Conservation (phyloP, 2,797 vertebrate species). For the Setipinna tenuifilis region DNA sequence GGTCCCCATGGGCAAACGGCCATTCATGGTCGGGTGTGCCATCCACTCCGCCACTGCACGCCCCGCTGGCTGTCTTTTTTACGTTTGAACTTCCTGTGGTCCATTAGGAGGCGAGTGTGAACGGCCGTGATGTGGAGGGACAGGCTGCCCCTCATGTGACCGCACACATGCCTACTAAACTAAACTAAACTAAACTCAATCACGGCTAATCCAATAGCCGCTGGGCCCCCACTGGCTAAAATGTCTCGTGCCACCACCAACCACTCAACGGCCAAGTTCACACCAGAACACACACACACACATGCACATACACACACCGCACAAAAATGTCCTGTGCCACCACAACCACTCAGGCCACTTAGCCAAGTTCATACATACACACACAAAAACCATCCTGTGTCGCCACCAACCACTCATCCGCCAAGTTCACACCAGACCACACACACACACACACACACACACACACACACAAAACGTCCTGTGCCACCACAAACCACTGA, state of each 20-base stretch:
- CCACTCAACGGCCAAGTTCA: no score
- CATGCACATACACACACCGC: no score
- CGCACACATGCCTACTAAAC: constrained; percentile 64
- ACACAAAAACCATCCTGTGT: background rate
- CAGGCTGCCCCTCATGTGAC: constrained; percentile 64
- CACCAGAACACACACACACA: no score
- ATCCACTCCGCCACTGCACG: no score
- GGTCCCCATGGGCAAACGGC: no score
- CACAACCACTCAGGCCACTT: background rate
- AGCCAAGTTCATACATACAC: background rate
- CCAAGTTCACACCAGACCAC: background rate
- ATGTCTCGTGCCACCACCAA: background rate
- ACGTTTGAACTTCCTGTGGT: background rate
- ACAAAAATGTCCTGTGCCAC: background rate
- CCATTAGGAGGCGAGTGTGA: background rate
- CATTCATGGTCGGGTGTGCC: no score
- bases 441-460: background rate
- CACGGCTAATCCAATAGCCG: constrained; percentile 67
- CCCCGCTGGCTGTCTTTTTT: no score
- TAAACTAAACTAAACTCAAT: no score
- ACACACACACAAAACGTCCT: background rate
- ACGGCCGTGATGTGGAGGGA: background rate
- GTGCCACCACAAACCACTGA: background rate
- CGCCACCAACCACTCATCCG: background rate
- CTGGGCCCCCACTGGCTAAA: background rate